A percentile compares a stretch with the other conserved stretches of the same genome.
These are phyloP conservation scores for Nematopogon swammerdamellus DNA, from an alignment of 2,888 invertebrate genomes.

Conservation along the genomic window DNA sequence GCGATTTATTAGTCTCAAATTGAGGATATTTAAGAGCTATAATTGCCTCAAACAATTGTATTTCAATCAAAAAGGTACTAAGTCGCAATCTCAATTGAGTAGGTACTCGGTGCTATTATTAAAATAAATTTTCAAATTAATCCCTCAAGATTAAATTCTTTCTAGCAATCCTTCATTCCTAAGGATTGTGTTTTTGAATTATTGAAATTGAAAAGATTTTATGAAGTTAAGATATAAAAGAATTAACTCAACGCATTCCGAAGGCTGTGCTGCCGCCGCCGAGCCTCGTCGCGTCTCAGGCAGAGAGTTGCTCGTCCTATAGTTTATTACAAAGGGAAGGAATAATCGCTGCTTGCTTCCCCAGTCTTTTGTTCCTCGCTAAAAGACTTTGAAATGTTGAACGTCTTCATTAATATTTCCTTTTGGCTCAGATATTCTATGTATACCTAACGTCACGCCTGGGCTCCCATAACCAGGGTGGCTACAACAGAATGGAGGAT, in stretches of 20 bases:
- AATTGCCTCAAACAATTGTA: too few species aligned
- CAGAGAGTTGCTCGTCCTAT: neutral
- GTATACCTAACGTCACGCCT: neutral
- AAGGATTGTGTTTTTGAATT: too few species aligned
- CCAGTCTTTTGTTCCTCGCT: conserved; percentile 25
- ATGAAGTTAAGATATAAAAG: conserved; percentile 22
- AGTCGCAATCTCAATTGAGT: too few species aligned
- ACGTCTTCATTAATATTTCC: conserved; percentile 44
- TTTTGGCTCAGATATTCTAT: conserved; percentile 6
- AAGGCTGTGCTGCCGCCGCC: conserved; percentile 10
- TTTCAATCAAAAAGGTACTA: too few species aligned
- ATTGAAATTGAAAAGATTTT: neutral
- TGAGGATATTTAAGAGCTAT: too few species aligned
- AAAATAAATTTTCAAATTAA: too few species aligned
- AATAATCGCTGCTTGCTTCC: conserved; percentile 21
- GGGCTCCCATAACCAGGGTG: neutral
- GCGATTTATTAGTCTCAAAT: too few species aligned
- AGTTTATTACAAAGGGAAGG: conserved; percentile 14
- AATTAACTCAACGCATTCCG: conserved; percentile 29
- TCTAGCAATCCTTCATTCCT: too few species aligned
- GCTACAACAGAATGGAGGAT: neutral
- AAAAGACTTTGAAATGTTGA: conserved; percentile 32
- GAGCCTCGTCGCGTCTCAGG: conserved; percentile 13
- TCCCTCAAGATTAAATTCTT: neutral
- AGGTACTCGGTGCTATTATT: too few species aligned